Evolutionary conservation across 1,140 invertebrate species (phyloP).

Genomic region (Lasioglossum albipes): DNA sequence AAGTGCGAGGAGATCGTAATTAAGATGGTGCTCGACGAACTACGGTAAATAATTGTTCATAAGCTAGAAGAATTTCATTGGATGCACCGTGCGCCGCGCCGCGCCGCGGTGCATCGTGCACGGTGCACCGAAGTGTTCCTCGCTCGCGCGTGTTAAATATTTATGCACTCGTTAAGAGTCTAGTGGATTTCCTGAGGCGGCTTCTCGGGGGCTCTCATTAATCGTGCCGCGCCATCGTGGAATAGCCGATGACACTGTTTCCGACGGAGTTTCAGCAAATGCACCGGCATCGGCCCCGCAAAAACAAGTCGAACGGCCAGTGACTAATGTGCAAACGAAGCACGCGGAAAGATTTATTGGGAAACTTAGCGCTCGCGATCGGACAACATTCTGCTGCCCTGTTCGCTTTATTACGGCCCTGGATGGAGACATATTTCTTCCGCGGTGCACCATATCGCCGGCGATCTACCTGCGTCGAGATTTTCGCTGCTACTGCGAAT

Average conservation of each 20-base stretch:
- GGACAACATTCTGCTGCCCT: constrained; percentile 12
- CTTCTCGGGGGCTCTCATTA: constrained; percentile 15
- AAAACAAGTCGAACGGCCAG: constrained; percentile 17
- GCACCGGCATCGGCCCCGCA: not conserved
- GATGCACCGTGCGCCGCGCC: not conserved
- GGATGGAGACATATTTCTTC: not conserved
- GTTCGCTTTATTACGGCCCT: constrained; percentile 7
- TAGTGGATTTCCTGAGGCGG: constrained; percentile 29
- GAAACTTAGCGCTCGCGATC: constrained; percentile 13
- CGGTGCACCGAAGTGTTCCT: not conserved
- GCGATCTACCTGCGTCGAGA: not conserved
- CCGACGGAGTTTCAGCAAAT: constrained; percentile 26
- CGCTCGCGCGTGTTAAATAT: constrained; percentile 37
- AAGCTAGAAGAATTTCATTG: constrained; percentile 37
- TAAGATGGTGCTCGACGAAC: constrained; percentile 9
- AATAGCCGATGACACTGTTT: constrained; percentile 39
- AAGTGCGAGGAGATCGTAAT: not conserved
- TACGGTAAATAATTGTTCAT: constrained; percentile 39
- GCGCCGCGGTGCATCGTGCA: no score
- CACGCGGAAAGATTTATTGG: constrained; percentile 20
- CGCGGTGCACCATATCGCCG: no score
- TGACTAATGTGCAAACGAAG: constrained; percentile 37
- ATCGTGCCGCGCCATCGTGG: constrained; percentile 20
- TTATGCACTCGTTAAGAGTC: constrained; percentile 40
- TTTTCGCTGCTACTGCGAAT: not conserved